phyloP scores from a whole-genome alignment of 1,140 invertebrate genomes.

The Zaprionus taronus region DNA sequence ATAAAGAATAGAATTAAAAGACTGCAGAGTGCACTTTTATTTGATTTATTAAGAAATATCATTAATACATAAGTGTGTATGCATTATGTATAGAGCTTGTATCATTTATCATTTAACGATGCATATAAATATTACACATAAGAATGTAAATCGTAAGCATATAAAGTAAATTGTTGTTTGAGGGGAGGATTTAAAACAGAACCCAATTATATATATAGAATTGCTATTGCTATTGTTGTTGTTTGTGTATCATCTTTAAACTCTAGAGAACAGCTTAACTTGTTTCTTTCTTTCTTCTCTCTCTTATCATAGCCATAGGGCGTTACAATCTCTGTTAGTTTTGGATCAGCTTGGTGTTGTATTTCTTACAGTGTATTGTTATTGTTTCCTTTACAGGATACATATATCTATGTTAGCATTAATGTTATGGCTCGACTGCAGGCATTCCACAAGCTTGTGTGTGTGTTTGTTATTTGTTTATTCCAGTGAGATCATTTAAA shows the following conservation, averaged over 20 bases:
- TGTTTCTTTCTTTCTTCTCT: not conserved
- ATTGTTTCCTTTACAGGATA: constrained; percentile 44
- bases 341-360: constrained; percentile 72
- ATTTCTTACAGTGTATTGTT: constrained; percentile 70
- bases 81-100: constrained; percentile 57
- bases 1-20: constrained; percentile 5
- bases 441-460: constrained; percentile 25
- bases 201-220: constrained; percentile 48
- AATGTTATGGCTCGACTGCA: constrained; percentile 37
- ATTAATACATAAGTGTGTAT: constrained; percentile 67
- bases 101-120: constrained; percentile 71
- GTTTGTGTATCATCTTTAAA: constrained; percentile 28
- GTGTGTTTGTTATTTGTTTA: constrained; percentile 34
- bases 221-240: constrained; percentile 27
- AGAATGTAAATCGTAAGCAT: constrained; percentile 72
- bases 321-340: constrained; percentile 34
- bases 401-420: constrained; percentile 47
- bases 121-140: constrained; percentile 78
- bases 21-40: constrained; percentile 41
- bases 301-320: constrained; percentile 50
- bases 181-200: constrained; percentile 48
- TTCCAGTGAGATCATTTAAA: constrained; percentile 75
- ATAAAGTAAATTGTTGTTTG: constrained; percentile 42
- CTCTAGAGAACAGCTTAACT: constrained; percentile 46
- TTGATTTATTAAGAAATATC: constrained; percentile 75